A percentile compares a stretch with the other conserved stretches of the same genome.
Conservation (phyloP, 1,140 invertebrate genomes). For the Odontomachus brunneus region DNA sequence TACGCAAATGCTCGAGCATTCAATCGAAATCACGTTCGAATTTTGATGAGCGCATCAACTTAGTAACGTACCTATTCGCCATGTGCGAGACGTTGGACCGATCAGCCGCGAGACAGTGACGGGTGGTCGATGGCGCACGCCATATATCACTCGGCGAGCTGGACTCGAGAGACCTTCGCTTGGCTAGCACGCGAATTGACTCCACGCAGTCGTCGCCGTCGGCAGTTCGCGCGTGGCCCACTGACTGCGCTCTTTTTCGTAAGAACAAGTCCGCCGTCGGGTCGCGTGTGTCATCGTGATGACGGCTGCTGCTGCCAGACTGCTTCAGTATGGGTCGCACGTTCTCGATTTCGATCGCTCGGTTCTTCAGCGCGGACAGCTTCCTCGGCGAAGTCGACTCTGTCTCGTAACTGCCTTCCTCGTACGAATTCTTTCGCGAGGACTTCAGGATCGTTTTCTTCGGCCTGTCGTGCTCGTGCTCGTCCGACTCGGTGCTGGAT, state of each 20-base stretch:
- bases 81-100: background rate
- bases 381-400: conserved; percentile 74
- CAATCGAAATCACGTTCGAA: too few relatives aligned
- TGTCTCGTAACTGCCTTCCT: conserved; percentile 68
- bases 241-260: conserved; percentile 77
- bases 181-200: conserved; percentile 51
- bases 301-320: conserved; percentile 24
- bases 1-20: too few relatives aligned
- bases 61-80: conserved; percentile 27
- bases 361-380: conserved; percentile 74
- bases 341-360: conserved; percentile 71
- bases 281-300: conserved; percentile 51
- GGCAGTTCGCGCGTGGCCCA: conserved; percentile 72
- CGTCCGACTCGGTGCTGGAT: conserved; percentile 91
- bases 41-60: background rate
- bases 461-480: conserved; percentile 88
- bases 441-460: conserved; percentile 93
- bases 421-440: conserved; percentile 88
- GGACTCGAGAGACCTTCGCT: conserved; percentile 71
- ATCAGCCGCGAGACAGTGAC: background rate
- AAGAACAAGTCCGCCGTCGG: conserved; percentile 70
- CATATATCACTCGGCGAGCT: conserved; percentile 56
- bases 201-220: conserved; percentile 42
- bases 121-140: background rate
- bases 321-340: conserved; percentile 78